phyloP scores from a whole-genome alignment of 2,113 vertebrate species.

The Verasper variegatus region DNA sequence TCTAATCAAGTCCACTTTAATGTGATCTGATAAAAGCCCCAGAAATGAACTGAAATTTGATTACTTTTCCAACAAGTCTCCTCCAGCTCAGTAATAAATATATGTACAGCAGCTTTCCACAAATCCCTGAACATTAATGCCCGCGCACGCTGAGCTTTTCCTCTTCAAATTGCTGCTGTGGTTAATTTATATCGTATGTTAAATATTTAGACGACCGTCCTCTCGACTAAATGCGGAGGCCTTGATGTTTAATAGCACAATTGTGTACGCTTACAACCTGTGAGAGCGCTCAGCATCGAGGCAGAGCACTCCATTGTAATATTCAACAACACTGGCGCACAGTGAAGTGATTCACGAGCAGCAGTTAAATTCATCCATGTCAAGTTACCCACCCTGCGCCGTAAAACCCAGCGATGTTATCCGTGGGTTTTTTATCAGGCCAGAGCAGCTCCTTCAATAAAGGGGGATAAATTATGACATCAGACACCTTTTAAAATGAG shows the following conservation, averaged over 20 bases:
- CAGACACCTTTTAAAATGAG: slow-evolving; percentile 33
- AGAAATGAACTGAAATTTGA: not conserved
- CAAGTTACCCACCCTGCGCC: slow-evolving; percentile 14
- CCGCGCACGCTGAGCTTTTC: not conserved
- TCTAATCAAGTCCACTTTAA: not conserved
- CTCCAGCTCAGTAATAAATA: not conserved
- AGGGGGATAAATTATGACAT: slow-evolving; percentile 37
- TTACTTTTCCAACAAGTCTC: no score
- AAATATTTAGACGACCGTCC: slow-evolving; percentile 47
- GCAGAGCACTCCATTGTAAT: slow-evolving; percentile 53
- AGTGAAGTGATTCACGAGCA: slow-evolving; percentile 51
- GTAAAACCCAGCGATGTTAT: slow-evolving; percentile 50
- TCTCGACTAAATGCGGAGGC: slow-evolving; percentile 40
- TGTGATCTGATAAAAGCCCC: not conserved
- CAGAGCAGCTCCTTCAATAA: slow-evolving; percentile 43
- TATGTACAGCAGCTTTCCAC: not conserved
- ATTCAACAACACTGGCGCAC: slow-evolving; percentile 36
- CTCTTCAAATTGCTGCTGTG: slow-evolving; percentile 18
- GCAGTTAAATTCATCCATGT: slow-evolving; percentile 54
- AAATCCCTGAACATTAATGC: not conserved
- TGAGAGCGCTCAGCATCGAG: slow-evolving; percentile 23
- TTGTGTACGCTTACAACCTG: slow-evolving; percentile 28
- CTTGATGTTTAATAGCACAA: slow-evolving; percentile 55
- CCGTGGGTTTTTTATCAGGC: slow-evolving; percentile 37
- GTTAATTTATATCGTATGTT: slow-evolving; percentile 28